Base-by-base conservation (phyloP, 2,797 vertebrate species). In the Rhinophrynus dorsalis region DNA sequence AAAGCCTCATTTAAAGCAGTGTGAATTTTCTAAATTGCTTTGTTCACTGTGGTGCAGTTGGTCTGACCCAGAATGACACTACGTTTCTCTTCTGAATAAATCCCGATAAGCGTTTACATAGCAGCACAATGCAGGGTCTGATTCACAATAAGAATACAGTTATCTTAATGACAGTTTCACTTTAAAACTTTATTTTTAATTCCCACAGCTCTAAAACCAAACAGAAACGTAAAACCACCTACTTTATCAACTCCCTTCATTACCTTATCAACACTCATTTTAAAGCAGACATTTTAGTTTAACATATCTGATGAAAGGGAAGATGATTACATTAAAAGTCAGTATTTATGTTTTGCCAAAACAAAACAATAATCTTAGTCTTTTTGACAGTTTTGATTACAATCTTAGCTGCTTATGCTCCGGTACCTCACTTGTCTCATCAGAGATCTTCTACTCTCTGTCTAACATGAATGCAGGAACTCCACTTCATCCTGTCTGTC, bases 261-360 rank as follows among this genome's bases (percentile, higher is more conserved):
- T 23, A 12, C 51, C 38, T 26, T n/a, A n/a, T n/a, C n/a, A n/a
- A n/a, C n/a, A n/a, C n/a, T n/a, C 12, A 27, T 24, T 17, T 38
- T 42, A 18, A 27, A 38, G 32, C 26, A 51, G 48, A 51, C 27
- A 45, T n/a, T n/a, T n/a, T n/a, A 50, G 60, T 33, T 63, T 63
- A 63, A 26, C 50, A 67, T 56, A 56, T 18, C 37, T 24, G 20
- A 67, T 67, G 64, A 67, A 67, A 45, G 17, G 64, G 13, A 67
- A 29, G 64, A 17, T 57, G 64, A 67, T 67, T 67, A 54, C 52
- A 67, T 57, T 67, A 35, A 58, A 42, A n/a, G 5, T 42, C 51
- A 35, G 32, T 37, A 57, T 58, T 67, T 67, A 57, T 47, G n/a
- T n/a, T 56, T 44, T 18, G 5, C 7, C 9, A 44, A 44, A 44